A percentile compares a stretch with the other conserved stretches of the same genome.
Evolutionary conservation across 37 sponge, comb jelly and placozoan genomes (phyloP).

Genomic region (Diacarnus erythraeanus): DNA sequence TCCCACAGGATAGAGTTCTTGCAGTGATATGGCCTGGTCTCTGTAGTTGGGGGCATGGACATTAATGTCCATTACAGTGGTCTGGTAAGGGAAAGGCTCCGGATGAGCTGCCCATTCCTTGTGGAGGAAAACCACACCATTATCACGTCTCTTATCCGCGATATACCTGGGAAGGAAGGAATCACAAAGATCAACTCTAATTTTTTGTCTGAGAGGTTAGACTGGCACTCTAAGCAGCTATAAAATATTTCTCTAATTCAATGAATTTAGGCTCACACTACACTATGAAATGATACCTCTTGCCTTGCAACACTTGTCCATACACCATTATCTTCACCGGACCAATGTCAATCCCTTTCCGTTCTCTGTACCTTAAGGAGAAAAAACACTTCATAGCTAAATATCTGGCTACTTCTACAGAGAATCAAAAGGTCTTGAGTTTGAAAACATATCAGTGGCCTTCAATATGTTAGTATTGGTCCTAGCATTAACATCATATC

Average conservation of each 20-base stretch:
- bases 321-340: conserved; percentile 61
- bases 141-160: conserved; percentile 16
- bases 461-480: too few species aligned
- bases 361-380: conserved; percentile 44
- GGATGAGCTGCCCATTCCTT: conserved; percentile 54
- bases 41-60: conserved; percentile 51
- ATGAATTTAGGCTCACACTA: too few species aligned
- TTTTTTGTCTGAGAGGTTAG: not conserved
- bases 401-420: too few species aligned
- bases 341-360: conserved; percentile 72
- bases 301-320: conserved; percentile 68
- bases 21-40: conserved; percentile 35
- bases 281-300: conserved; percentile 19
- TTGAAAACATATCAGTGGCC: too few species aligned
- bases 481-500: too few species aligned
- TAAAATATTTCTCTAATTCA: too few species aligned
- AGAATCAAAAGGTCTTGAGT: too few species aligned
- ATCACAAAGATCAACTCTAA: not conserved
- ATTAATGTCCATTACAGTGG: conserved; percentile 51
- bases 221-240: too few species aligned
- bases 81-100: conserved; percentile 59
- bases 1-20: conserved; percentile 50
- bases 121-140: conserved; percentile 46
- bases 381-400: too few species aligned
- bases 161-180: conserved; percentile 24